Evolutionary conservation across 2,888 invertebrate genomes (phyloP).

Genomic region (Ectemnius continuus): DNA sequence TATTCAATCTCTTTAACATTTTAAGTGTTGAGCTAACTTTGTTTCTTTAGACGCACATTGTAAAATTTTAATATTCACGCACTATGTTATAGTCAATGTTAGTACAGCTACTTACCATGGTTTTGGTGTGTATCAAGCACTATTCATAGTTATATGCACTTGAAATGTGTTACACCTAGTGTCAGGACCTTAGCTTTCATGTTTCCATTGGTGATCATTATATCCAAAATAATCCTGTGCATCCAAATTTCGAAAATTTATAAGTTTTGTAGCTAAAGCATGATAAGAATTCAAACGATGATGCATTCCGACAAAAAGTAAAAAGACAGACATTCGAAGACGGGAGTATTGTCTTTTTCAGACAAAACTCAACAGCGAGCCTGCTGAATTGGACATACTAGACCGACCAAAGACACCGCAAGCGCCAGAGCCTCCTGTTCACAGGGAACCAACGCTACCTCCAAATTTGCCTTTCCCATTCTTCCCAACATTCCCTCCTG

Average conservation of each 20-base stretch:
- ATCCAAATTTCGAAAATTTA: too few species aligned
- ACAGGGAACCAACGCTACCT: constrained; percentile 78
- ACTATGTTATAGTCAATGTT: too few species aligned
- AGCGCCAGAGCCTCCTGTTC: constrained; percentile 67
- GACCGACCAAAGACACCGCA: constrained; percentile 77
- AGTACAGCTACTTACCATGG: too few species aligned
- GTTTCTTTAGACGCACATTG: too few species aligned
- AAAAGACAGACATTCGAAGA: constrained; percentile 26
- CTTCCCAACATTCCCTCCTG: constrained; percentile 74
- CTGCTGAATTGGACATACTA: constrained; percentile 63
- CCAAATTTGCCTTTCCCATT: constrained; percentile 79
- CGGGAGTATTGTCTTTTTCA: constrained; percentile 56
- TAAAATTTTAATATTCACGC: too few species aligned
- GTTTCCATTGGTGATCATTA: too few species aligned
- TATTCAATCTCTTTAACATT: too few species aligned
- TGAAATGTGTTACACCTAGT: too few species aligned
- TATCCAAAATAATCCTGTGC: too few species aligned
- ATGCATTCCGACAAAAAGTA: neutral
- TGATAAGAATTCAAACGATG: neutral
- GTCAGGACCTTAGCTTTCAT: neutral
- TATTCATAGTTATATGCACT: too few species aligned
- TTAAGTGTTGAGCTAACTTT: too few species aligned
- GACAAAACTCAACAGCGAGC: constrained; percentile 64
- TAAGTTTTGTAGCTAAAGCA: neutral
- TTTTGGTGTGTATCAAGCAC: too few species aligned